Base-by-base conservation (phyloP, 2,888 invertebrate species). In the Tricholauxania praeusta region DNA sequence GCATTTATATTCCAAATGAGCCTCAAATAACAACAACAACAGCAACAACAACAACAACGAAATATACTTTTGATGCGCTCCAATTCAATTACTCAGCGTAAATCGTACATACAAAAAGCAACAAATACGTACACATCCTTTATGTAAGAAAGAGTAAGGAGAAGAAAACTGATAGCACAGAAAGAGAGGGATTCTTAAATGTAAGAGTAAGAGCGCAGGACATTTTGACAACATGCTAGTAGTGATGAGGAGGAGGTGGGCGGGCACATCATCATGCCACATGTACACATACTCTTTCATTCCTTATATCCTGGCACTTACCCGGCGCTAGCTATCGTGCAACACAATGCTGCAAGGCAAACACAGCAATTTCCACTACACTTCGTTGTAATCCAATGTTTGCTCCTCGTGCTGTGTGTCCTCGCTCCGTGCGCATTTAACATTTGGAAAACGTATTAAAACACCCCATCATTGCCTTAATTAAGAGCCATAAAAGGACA, bases 401-500 rank as follows among this genome's bases (percentile, higher is more conserved):
- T 15, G 47, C 51, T 63, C 15, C 39, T 47, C 22, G 52, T 17
- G 32, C 12, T 22, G 19, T 49, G 47, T 7, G 28, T 57, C 53
- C 48, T 32, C 57, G 69, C 52, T 53, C 78, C 78, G 81, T 80
- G 82, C 82, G 39, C 84, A 82, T 84, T 84, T 81, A 85, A 82
- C 81, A 84, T 83, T 84, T 83, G 82, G 81, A 83, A 84, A 85
- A 86, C 83, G 86, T 85, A 86, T 86, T 86, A 85, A 84, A 86
- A 84, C 86, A 84, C 85, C 86, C 86, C 84, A 85, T 86, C 85
- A 85, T 83, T 82, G 85, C 86, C 86, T 86, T 86, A 86, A 86
- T 86, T 86, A 86, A 86, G 86, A 85, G 83, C 85, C 83, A 85
- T 86, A 84, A 85, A 84, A 86, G 83, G 83, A 82, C 85, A 85